Conservation (phyloP, 2,113 vertebrate species). For the Eubucco bourcierii region DNA sequence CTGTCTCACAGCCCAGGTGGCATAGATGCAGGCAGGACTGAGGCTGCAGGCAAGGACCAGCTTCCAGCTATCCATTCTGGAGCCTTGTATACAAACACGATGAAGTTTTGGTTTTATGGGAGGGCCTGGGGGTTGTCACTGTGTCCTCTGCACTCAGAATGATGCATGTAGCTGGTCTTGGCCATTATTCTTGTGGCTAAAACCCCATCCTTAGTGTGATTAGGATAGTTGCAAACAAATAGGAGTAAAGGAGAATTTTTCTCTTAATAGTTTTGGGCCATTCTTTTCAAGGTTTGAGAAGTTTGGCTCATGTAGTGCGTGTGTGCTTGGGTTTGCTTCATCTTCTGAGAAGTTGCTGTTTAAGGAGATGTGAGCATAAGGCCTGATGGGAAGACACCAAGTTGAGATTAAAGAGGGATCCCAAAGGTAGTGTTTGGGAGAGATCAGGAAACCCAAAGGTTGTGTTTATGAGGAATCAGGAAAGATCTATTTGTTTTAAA, state of each 20-base stretch:
- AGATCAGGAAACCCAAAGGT: neutral
- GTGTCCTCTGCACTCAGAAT: neutral
- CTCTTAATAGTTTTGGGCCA: neutral
- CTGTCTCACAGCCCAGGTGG: neutral
- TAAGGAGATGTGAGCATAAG: neutral
- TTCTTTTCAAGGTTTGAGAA: neutral
- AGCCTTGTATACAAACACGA: neutral
- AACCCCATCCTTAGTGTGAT: neutral
- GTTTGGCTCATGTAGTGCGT: neutral
- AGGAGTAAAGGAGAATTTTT: neutral
- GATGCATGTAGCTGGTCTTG: neutral
- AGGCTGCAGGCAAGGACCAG: neutral
- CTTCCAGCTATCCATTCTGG: neutral
- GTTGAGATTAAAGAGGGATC: neutral
- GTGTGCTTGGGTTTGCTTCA: neutral
- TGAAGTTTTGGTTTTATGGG: neutral
- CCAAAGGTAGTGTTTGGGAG: neutral
- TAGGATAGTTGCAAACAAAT: neutral
- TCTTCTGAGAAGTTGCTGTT: neutral
- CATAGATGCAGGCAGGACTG: neutral
- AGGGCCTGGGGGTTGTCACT: neutral
- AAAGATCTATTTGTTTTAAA: neutral
- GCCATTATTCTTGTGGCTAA: accelerated
- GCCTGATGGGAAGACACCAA: neutral
- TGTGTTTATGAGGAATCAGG: neutral